These are phyloP conservation scores for Lagorchestes hirsutus DNA, from an alignment of 2,797 vertebrate genomes.

Conservation along the genomic window DNA sequence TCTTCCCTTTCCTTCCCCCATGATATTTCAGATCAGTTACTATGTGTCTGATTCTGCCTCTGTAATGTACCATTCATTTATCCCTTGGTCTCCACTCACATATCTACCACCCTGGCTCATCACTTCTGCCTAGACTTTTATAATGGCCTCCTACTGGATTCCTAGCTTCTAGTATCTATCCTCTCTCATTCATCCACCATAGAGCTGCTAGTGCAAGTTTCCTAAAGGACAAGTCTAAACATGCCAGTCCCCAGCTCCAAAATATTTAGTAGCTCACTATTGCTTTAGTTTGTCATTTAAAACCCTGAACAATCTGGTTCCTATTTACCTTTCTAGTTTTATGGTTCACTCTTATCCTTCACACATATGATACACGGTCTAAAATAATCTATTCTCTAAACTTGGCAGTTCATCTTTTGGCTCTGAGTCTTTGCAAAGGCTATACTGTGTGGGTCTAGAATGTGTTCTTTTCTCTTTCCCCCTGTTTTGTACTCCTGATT, in stretches of 20 bases:
- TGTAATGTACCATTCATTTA: background rate
- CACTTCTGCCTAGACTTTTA: background rate
- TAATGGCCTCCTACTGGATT: background rate
- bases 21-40: background rate
- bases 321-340: background rate
- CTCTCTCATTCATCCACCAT: background rate
- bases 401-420: background rate
- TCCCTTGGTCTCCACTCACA: background rate
- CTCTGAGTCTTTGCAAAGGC: background rate
- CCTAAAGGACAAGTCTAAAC: background rate
- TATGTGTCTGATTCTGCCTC: background rate
- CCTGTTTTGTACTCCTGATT: background rate
- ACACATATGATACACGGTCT: background rate
- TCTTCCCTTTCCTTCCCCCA: background rate
- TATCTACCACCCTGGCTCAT: background rate
- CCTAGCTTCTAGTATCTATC: background rate
- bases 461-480: background rate
- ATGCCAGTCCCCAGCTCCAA: background rate
- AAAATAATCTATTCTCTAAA: background rate
- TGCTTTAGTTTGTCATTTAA: background rate
- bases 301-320: background rate
- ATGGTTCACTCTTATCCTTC: background rate
- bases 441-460: background rate
- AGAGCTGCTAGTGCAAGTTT: background rate
- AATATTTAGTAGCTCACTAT: background rate